Evolutionary conservation across 2,888 invertebrate species (phyloP).

Genomic region (Ormyrus pomaceus): DNA sequence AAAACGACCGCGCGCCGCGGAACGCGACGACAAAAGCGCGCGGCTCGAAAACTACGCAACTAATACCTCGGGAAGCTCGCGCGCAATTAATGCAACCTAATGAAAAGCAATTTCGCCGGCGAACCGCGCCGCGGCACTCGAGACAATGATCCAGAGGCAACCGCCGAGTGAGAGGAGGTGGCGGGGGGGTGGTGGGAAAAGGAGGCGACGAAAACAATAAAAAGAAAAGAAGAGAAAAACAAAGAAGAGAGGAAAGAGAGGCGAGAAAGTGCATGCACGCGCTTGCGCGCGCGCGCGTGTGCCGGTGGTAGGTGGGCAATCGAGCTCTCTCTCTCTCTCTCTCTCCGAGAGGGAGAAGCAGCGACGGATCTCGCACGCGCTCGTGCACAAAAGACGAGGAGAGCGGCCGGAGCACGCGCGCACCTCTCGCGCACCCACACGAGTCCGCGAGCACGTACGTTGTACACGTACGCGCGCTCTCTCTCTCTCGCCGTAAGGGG

Average conservation of each 20-base stretch:
- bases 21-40: background rate
- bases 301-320: slow-evolving; percentile 1
- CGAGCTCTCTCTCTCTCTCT: slow-evolving; percentile 1
- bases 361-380: slow-evolving; percentile 16
- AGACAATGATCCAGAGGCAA: background rate
- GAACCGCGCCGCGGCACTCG: slow-evolving; percentile 7
- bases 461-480: background rate
- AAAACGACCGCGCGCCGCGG: too few relatives aligned
- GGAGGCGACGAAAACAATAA: too few relatives aligned
- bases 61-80: background rate
- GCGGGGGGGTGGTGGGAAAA: too few relatives aligned
- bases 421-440: background rate
- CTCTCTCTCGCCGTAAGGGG: background rate
- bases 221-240: too few relatives aligned
- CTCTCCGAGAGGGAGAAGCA: slow-evolving; percentile 5
- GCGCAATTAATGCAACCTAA: slow-evolving; percentile 25
- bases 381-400: slow-evolving; percentile 20
- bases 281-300: background rate
- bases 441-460: too few relatives aligned
- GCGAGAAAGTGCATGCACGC: slow-evolving; percentile 20
- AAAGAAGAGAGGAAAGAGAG: background rate
- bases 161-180: too few relatives aligned
- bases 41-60: background rate
- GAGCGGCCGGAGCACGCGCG: background rate
- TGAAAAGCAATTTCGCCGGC: slow-evolving; percentile 25